Evolutionary conservation across 2,888 invertebrate species (phyloP).

Genomic region (Ochlodes sylvanus): DNA sequence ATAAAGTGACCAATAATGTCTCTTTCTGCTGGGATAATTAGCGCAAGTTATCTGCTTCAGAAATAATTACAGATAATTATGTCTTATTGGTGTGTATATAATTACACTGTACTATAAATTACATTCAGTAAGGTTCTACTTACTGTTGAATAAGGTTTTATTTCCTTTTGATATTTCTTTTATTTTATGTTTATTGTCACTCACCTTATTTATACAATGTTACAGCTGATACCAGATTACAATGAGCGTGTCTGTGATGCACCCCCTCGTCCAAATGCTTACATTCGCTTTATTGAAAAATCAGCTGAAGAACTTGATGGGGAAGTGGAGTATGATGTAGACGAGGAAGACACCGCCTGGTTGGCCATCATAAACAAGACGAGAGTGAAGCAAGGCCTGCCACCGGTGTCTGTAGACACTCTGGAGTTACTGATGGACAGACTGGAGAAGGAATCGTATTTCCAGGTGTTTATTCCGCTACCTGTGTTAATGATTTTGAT

Average conservation of each 20-base stretch:
- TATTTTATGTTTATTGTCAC: neutral
- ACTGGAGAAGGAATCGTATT: conserved; percentile 98
- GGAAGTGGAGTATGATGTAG: conserved; percentile 97
- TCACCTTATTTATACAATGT: conserved; percentile 17
- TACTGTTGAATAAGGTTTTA: too few relatives aligned
- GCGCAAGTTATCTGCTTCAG: too few relatives aligned
- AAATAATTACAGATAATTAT: too few relatives aligned
- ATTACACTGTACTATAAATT: too few relatives aligned
- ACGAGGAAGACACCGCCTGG: conserved; percentile 99
- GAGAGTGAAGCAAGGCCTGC: conserved; percentile 89
- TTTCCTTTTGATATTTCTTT: too few relatives aligned
- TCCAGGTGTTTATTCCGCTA: conserved; percentile 85
- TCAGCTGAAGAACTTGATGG: conserved; percentile 97
- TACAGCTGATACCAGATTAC: conserved; percentile 89
- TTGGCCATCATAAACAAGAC: conserved; percentile 94
- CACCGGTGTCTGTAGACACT: conserved; percentile 93
- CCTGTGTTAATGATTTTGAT: too few relatives aligned
- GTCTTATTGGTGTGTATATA: too few relatives aligned
- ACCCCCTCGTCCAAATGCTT: conserved; percentile 93
- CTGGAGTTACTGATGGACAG: conserved; percentile 99
- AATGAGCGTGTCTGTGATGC: conserved; percentile 90
- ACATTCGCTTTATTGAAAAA: conserved; percentile 97
- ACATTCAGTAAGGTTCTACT: too few relatives aligned
- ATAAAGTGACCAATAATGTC: too few relatives aligned
- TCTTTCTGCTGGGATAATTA: too few relatives aligned